Evolutionary conservation across 2,888 invertebrate species (phyloP).

Genomic region (Loripinus fragilis): DNA sequence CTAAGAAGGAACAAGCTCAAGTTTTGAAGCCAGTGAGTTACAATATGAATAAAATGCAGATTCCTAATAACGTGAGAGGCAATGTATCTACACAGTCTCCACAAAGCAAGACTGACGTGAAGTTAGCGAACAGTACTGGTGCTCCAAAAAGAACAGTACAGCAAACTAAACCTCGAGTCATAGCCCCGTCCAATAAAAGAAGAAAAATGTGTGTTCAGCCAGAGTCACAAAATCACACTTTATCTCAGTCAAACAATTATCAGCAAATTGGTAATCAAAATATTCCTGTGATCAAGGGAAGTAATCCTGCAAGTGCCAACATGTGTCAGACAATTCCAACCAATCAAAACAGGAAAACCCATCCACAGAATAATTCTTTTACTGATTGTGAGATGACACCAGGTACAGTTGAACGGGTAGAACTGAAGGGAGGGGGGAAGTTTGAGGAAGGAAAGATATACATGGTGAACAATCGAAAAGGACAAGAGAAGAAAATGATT

Average conservation of each 20-base stretch:
- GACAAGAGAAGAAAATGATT: conserved; percentile 49
- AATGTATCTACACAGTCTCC: neutral
- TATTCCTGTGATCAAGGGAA: neutral
- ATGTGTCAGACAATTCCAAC: neutral
- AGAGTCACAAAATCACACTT: neutral
- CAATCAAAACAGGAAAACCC: neutral
- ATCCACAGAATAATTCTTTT: neutral
- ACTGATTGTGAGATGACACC: neutral
- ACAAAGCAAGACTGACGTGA: conserved; percentile 22
- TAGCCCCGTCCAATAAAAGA: conserved; percentile 23
- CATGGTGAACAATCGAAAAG: conserved; percentile 47
- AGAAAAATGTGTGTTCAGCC: conserved; percentile 15
- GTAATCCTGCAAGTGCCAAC: neutral
- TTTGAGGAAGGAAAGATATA: conserved; percentile 61
- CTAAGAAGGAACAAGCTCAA: neutral
- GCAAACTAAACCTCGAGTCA: conserved; percentile 9
- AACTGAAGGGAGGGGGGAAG: conserved; percentile 57
- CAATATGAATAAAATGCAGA: neutral
- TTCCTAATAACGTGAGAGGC: neutral
- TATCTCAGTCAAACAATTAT: neutral
- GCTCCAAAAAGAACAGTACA: conserved; percentile 4
- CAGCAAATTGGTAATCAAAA: neutral
- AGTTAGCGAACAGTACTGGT: conserved; percentile 32
- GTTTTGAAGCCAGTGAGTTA: neutral
- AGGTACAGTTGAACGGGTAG: conserved; percentile 36